phyloP scores from a whole-genome alignment of 1,140 invertebrate species.

The Acromyrmex echinatior region DNA sequence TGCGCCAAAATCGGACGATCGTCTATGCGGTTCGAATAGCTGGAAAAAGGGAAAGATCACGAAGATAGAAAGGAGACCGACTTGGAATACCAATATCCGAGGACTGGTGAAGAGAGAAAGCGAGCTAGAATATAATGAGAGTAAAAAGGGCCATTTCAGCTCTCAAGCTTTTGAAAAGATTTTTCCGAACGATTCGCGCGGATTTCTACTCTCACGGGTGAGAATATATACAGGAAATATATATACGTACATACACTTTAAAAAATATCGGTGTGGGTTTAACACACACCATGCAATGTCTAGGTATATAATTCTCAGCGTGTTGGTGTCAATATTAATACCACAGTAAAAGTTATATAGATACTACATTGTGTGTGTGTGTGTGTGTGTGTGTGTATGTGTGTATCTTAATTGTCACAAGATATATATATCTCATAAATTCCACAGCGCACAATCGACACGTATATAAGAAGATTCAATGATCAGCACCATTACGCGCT shows the following conservation, averaged over 20 bases:
- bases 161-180: slow-evolving; percentile 41
- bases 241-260: neutral
- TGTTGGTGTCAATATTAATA: too few species aligned
- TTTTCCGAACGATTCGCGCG: slow-evolving; percentile 18
- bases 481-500: neutral
- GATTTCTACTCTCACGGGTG: neutral
- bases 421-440: neutral
- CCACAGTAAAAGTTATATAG: too few species aligned
- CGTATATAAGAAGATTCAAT: neutral
- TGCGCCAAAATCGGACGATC: slow-evolving; percentile 7
- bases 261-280: too few species aligned
- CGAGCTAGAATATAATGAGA: slow-evolving; percentile 58
- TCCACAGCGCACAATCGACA: neutral
- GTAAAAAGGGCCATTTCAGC: slow-evolving; percentile 58
- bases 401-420: neutral
- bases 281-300: too few species aligned
- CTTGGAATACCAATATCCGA: slow-evolving; percentile 52
- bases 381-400: too few species aligned
- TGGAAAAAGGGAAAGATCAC: neutral
- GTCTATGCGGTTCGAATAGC: too few species aligned
- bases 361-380: too few species aligned
- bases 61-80: neutral
- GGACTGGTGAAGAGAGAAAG: neutral
- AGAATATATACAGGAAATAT: neutral
- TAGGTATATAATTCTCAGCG: too few species aligned